phyloP scores from a whole-genome alignment of 1,140 invertebrate species.

The Cyphomyrmex costatus region DNA sequence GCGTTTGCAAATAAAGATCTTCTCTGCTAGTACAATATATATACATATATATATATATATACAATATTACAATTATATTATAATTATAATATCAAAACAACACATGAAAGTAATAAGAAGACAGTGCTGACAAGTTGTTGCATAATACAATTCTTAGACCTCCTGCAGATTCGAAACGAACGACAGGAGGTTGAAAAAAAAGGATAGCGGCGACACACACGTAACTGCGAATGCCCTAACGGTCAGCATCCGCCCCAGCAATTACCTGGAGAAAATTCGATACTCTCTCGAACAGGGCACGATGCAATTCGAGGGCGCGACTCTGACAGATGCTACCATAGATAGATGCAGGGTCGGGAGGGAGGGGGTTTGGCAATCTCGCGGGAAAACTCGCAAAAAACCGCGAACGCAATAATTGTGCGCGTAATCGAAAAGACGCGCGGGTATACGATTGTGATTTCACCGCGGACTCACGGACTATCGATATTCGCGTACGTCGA shows the following conservation, averaged over 20 bases:
- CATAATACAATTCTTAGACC: not conserved
- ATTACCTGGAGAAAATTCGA: conserved; percentile 68
- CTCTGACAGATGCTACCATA: not conserved
- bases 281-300: not conserved
- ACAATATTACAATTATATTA: not conserved
- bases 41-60: not conserved
- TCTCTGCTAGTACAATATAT: not conserved
- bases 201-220: conserved; percentile 59
- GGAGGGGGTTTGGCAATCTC: not conserved
- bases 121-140: too few relatives aligned
- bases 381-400: not conserved
- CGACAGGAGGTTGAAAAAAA: conserved; percentile 5
- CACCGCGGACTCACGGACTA: not conserved
- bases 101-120: not conserved
- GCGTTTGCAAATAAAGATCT: not conserved
- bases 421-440: not conserved
- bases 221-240: conserved; percentile 71
- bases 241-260: conserved; percentile 44
- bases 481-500: conserved; percentile 31
- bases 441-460: conserved; percentile 6
- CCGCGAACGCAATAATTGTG: not conserved
- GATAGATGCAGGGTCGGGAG: not conserved
- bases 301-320: not conserved
- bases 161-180: conserved; percentile 9
- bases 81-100: too few relatives aligned